Evolutionary conservation across 2,113 vertebrate genomes (phyloP).

Genomic region (Junco hyemalis): DNA sequence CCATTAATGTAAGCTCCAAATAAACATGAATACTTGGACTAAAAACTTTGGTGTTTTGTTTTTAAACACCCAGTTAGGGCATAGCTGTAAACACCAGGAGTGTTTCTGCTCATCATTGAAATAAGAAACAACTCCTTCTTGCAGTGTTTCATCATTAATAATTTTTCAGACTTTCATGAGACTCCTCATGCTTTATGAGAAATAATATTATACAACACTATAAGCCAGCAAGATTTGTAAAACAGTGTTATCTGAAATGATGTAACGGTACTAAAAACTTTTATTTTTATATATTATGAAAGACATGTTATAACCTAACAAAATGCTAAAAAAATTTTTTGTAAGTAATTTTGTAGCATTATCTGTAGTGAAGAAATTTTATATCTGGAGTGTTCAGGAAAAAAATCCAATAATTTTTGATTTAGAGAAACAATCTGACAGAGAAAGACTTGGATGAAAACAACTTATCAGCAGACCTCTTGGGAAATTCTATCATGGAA

Average conservation of each 20-base stretch:
- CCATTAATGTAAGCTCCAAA: not conserved
- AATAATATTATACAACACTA: not conserved
- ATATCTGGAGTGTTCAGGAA: not conserved
- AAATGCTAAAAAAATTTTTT: not conserved
- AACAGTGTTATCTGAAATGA: not conserved
- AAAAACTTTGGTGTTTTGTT: not conserved
- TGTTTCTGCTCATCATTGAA: not conserved
- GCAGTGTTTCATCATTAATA: not conserved
- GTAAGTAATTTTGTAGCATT: not conserved
- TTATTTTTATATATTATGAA: not conserved
- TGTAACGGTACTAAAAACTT: accelerated
- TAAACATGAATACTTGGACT: not conserved
- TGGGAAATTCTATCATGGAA: not conserved
- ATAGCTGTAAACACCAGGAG: not conserved
- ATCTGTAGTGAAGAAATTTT: not conserved
- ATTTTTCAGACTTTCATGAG: not conserved
- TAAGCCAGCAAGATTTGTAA: not conserved
- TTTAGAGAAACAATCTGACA: not conserved
- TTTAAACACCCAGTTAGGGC: not conserved
- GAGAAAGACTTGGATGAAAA: not conserved
- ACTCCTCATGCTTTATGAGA: not conserved
- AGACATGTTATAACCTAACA: not conserved
- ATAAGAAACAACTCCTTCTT: not conserved
- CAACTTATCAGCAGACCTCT: not conserved
- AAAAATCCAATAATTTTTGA: not conserved